phyloP scores from a whole-genome alignment of 1,140 invertebrate species.

The Drosophila pseudoananassae region DNA sequence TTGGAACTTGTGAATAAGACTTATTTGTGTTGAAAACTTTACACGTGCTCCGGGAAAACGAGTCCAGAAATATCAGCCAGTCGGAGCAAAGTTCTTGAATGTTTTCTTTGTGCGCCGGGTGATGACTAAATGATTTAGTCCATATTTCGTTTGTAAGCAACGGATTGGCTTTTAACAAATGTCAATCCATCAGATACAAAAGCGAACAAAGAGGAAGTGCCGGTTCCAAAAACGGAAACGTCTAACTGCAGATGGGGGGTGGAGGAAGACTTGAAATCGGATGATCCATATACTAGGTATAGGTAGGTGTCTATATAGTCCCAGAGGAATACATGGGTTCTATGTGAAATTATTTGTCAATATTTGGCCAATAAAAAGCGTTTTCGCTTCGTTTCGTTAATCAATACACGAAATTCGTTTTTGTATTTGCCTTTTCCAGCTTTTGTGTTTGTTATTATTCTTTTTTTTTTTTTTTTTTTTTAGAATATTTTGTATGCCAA shows the following conservation, averaged over 20 bases:
- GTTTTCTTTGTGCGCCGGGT: slow-evolving; percentile 17
- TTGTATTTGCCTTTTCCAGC: slow-evolving; percentile 38
- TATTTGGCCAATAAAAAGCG: slow-evolving; percentile 71
- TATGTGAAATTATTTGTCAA: slow-evolving; percentile 35
- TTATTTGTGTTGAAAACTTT: slow-evolving; percentile 28
- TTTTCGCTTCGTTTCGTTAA: slow-evolving; percentile 73
- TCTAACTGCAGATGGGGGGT: neutral
- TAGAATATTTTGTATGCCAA: slow-evolving; percentile 76
- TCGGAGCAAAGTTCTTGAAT: slow-evolving; percentile 26
- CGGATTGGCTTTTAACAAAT: slow-evolving; percentile 31
- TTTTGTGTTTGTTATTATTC: slow-evolving; percentile 23
- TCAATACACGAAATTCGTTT: slow-evolving; percentile 54
- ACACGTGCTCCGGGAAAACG: slow-evolving; percentile 36
- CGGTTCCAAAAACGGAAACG: slow-evolving; percentile 15
- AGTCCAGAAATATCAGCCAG: slow-evolving; percentile 21
- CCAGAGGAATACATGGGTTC: neutral
- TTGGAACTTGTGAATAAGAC: slow-evolving; percentile 34
- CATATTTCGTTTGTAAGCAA: neutral
- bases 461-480: slow-evolving; percentile 38
- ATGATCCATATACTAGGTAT: neutral
- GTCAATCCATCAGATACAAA: slow-evolving; percentile 49
- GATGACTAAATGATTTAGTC: slow-evolving; percentile 29
- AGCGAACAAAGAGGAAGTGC: slow-evolving; percentile 26
- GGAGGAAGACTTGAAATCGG: neutral
- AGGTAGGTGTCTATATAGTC: neutral